Evolutionary conservation across 2,888 invertebrate species (phyloP).

Genomic region (Chalcis sispes): DNA sequence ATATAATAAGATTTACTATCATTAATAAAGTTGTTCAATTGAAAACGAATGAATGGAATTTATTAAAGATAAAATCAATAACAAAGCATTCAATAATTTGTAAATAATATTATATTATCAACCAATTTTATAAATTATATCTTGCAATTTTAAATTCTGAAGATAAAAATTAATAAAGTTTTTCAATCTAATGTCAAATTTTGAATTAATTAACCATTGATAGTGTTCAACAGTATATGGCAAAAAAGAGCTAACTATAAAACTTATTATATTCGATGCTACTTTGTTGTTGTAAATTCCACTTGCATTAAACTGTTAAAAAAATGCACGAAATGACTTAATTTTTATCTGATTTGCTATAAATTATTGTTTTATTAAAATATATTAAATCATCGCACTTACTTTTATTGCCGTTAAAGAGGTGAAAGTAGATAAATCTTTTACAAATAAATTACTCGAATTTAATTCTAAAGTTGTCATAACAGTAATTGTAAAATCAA

Average conservation of each 20-base stretch:
- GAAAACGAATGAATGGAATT: too few species aligned
- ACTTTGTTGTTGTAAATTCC: constrained; percentile 33
- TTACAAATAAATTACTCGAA: constrained; percentile 14
- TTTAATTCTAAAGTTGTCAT: background rate
- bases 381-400: background rate
- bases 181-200: constrained; percentile 8
- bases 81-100: too few species aligned
- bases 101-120: background rate
- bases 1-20: too few species aligned
- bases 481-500: constrained; percentile 1
- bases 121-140: constrained; percentile 9
- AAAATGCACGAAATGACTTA: background rate
- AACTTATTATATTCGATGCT: constrained; percentile 4
- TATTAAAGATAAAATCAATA: too few species aligned
- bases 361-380: background rate
- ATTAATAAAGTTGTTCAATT: too few species aligned
- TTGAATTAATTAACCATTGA: background rate
- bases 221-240: background rate
- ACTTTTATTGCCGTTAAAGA: constrained; percentile 7
- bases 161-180: constrained; percentile 26
- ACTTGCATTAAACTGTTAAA: constrained; percentile 20
- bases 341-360: background rate
- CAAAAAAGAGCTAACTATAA: background rate
- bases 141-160: constrained; percentile 16
- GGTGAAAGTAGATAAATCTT: constrained; percentile 14